Evolutionary conservation across 1,140 invertebrate species (phyloP).

Genomic region (Bombus sylvicola): DNA sequence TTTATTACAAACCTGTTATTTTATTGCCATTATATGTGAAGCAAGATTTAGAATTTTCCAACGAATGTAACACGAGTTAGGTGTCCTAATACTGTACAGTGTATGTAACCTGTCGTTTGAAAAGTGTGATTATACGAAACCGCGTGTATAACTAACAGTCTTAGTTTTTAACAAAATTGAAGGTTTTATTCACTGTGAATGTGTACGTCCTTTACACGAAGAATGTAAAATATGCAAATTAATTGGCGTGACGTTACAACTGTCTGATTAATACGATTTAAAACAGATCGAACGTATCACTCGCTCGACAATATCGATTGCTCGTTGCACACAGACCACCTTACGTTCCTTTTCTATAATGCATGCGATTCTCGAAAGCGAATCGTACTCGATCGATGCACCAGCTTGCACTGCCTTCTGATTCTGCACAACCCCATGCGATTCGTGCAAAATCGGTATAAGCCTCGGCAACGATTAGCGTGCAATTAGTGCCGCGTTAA

Average conservation of each 20-base stretch:
- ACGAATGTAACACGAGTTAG: not conserved
- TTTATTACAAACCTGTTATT: too few species aligned
- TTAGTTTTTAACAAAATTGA: not conserved
- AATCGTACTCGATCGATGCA: conserved; percentile 35
- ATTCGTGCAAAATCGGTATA: conserved; percentile 26
- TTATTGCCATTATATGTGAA: not conserved
- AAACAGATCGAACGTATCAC: not conserved
- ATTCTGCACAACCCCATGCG: not conserved
- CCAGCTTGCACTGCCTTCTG: conserved; percentile 28
- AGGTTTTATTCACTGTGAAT: not conserved
- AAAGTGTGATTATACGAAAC: not conserved
- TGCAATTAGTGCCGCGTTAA: conserved; percentile 44
- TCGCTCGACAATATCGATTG: conserved; percentile 1
- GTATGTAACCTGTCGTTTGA: not conserved
- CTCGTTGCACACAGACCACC: not conserved
- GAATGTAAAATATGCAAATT: not conserved
- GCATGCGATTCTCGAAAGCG: conserved; percentile 41
- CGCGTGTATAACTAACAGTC: conserved; percentile 32
- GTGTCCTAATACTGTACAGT: not conserved
- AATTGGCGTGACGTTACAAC: not conserved
- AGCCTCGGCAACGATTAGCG: conserved; percentile 26
- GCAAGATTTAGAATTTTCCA: not conserved
- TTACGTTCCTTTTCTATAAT: not conserved
- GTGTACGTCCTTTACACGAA: not conserved
- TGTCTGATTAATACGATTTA: not conserved